Percentiles rank a stretch among this genome's conserved stretches.
phyloP scores from a whole-genome alignment of 2,888 invertebrate species.

The Lumbricus terrestris region DNA sequence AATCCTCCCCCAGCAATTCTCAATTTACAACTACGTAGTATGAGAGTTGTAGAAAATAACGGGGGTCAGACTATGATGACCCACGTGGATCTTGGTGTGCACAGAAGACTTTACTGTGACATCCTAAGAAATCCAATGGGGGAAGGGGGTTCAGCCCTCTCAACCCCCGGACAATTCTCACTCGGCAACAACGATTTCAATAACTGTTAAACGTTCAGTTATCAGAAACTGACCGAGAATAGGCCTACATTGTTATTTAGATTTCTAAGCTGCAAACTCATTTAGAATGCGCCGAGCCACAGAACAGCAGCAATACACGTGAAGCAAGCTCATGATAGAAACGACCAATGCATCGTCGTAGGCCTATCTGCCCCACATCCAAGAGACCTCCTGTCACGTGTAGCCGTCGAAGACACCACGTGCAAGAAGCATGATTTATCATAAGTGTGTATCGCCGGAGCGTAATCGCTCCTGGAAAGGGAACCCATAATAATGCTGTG shows the following conservation, averaged over 20 bases:
- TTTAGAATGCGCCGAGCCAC: background rate
- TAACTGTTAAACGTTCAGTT: background rate
- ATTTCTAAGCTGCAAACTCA: background rate
- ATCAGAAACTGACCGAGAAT: background rate
- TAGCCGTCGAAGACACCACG: background rate
- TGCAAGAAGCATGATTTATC: conserved; percentile 3
- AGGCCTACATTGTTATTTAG: background rate
- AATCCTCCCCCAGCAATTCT: no score
- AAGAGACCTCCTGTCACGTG: background rate
- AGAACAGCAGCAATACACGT: no score
- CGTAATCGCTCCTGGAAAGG: background rate
- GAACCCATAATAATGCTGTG: no score
- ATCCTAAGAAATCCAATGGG: no score
- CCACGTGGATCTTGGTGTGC: no score
- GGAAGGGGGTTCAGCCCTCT: no score
- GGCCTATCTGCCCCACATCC: background rate
- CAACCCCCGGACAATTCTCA: no score
- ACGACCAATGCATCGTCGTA: background rate
- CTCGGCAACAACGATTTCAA: background rate
- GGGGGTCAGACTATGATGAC: no score
- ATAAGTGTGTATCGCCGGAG: background rate
- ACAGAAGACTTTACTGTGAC: no score
- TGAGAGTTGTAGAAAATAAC: no score
- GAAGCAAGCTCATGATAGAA: background rate
- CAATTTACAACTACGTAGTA: no score